phyloP scores from a whole-genome alignment of 2,113 vertebrate genomes.

The Desmodus rotundus region DNA sequence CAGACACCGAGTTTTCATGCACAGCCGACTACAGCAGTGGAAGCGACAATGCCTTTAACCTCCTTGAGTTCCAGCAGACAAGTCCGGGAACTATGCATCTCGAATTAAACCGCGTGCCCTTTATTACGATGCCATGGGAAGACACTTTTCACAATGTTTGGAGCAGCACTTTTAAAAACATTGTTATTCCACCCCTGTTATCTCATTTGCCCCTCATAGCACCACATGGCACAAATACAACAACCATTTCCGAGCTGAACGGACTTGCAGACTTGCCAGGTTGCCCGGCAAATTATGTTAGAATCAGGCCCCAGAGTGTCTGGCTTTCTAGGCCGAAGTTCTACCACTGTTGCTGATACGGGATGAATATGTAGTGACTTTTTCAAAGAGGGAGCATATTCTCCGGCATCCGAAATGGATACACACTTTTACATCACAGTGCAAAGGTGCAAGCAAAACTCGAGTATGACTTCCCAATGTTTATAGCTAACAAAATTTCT shows the following conservation, averaged over 20 bases:
- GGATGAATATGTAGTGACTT: neutral
- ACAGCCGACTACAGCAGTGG: too few species aligned
- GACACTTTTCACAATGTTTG: neutral
- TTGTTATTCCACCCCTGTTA: neutral
- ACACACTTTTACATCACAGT: neutral
- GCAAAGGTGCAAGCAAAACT: neutral
- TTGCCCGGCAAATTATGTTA: neutral
- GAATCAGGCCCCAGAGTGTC: neutral
- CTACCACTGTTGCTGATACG: neutral
- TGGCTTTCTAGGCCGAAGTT: neutral
- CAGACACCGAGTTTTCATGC: neutral
- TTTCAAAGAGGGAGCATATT: neutral
- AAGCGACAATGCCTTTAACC: neutral
- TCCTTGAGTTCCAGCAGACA: neutral
- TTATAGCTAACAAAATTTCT: neutral
- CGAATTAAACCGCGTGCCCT: neutral
- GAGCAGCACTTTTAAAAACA: neutral
- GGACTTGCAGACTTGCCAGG: neutral
- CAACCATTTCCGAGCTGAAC: neutral
- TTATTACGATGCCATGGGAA: neutral
- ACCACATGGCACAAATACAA: too few species aligned
- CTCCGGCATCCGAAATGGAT: neutral
- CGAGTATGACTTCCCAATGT: neutral
- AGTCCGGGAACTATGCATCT: neutral
- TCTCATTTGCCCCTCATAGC: neutral